Evolutionary conservation across 2,113 vertebrate genomes (phyloP).

Genomic region (Corvus moneduloides): DNA sequence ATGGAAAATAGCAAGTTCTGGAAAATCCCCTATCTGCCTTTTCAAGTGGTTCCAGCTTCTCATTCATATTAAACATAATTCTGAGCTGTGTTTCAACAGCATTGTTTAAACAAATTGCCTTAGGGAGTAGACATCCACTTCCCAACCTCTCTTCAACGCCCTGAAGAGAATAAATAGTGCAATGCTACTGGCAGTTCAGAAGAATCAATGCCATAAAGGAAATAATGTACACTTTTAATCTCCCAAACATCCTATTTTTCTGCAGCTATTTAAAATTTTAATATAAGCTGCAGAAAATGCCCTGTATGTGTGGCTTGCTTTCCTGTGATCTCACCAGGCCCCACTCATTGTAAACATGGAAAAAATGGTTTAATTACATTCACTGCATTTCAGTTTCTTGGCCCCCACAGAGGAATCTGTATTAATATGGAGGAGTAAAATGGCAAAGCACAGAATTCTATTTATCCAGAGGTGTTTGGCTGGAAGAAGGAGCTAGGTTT

Average conservation of each 20-base stretch:
- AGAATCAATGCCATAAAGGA: not conserved
- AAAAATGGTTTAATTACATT: not conserved
- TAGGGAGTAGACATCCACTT: slow-evolving; percentile 19
- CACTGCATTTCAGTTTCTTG: not conserved
- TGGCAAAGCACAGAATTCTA: not conserved
- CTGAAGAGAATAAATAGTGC: not conserved
- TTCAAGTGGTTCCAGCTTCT: slow-evolving; percentile 65
- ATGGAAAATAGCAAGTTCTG: not conserved
- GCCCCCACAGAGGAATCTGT: not conserved
- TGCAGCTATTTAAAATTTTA: slow-evolving; percentile 12
- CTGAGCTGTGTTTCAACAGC: slow-evolving; percentile 33
- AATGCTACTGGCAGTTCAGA: not conserved
- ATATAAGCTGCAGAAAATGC: not conserved
- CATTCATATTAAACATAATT: slow-evolving; percentile 64
- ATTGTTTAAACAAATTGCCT: slow-evolving; percentile 57
- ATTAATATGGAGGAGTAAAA: not conserved
- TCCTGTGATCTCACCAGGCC: not conserved
- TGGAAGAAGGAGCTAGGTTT: not conserved
- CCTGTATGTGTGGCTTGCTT: not conserved
- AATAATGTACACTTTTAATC: not conserved
- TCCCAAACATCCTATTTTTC: not conserved
- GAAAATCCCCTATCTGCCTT: slow-evolving; percentile 41
- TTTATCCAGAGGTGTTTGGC: not conserved
- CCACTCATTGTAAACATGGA: not conserved
- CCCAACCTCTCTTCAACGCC: not conserved